These are phyloP conservation scores for Cottus gobio DNA, from an alignment of 2,113 vertebrate genomes.

Conservation along the genomic window DNA sequence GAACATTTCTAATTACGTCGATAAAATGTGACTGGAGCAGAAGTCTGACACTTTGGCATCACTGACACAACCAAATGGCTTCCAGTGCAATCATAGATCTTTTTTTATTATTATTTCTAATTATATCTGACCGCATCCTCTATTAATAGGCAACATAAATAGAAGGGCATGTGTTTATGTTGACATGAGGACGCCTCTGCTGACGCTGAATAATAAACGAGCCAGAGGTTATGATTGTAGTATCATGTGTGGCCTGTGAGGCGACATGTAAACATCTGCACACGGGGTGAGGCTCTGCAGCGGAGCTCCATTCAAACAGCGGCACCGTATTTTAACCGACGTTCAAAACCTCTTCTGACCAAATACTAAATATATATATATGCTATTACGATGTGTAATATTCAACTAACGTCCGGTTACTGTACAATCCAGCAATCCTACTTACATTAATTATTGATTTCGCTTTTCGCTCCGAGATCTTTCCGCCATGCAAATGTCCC, in stretches of 20 bases:
- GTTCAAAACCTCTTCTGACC: too few relatives aligned
- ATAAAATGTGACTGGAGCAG: constrained; percentile 22
- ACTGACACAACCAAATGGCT: not conserved
- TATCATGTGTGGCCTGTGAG: constrained; percentile 24
- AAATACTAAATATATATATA: not conserved
- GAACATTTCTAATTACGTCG: constrained; percentile 35
- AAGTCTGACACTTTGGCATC: not conserved
- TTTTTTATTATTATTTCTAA: not conserved
- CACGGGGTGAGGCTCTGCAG: constrained; percentile 70
- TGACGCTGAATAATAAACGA: not conserved
- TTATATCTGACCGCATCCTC: not conserved
- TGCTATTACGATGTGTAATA: too few relatives aligned
- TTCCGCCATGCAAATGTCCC: constrained; percentile 40
- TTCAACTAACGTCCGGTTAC: not conserved
- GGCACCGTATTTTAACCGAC: not conserved
- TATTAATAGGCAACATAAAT: not conserved
- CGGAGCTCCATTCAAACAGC: constrained; percentile 30
- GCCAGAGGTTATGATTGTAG: not conserved
- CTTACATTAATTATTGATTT: constrained; percentile 66
- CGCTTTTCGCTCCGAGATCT: constrained; percentile 23
- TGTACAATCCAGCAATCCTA: not conserved
- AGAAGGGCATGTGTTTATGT: not conserved
- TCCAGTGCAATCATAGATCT: not conserved
- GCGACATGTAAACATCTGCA: constrained; percentile 67
- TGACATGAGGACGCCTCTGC: not conserved